Percentiles rank a stretch among this genome's conserved stretches.
These are phyloP conservation scores for Setophaga petechia DNA, from an alignment of 2,113 vertebrate species.

Conservation along the genomic window DNA sequence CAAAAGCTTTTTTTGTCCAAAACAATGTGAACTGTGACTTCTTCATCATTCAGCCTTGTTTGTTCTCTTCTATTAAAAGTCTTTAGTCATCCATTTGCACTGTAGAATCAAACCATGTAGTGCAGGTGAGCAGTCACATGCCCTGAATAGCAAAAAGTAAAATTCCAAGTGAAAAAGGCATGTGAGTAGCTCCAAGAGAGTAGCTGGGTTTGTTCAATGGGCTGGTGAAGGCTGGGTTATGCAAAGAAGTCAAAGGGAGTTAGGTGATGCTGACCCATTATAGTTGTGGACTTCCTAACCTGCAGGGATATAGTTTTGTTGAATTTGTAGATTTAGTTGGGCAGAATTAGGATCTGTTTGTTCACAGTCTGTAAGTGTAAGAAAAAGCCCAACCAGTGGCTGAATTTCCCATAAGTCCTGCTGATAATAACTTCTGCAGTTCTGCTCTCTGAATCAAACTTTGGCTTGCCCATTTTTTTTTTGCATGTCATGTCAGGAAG, in stretches of 20 bases:
- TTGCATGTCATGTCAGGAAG: not conserved
- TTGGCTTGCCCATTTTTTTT: not conserved
- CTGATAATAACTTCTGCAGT: constrained; percentile 3
- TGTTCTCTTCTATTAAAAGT: constrained; percentile 1
- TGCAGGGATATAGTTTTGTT: not conserved
- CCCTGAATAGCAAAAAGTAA: not conserved
- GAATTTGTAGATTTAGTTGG: not conserved
- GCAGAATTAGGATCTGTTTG: not conserved
- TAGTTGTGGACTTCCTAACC: not conserved
- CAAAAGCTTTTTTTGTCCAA: constrained; percentile 49
- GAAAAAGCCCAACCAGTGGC: not conserved
- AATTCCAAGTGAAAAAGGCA: constrained; percentile 2
- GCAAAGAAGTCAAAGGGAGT: not conserved
- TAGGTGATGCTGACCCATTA: constrained; percentile 9
- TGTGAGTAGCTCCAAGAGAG: not conserved
- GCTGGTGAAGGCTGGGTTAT: constrained; percentile 9
- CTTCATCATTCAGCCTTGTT: constrained; percentile 8
- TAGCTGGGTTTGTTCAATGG: not conserved
- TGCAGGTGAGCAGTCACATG: not conserved
- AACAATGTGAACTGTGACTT: constrained; percentile 55
- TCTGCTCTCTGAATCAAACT: not conserved
- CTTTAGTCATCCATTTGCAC: not conserved
- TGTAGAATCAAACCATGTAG: not conserved
- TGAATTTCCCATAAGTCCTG: not conserved
- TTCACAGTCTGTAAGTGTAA: not conserved